Conservation (phyloP, 2,797 vertebrate genomes). For the Strix occidentalis region DNA sequence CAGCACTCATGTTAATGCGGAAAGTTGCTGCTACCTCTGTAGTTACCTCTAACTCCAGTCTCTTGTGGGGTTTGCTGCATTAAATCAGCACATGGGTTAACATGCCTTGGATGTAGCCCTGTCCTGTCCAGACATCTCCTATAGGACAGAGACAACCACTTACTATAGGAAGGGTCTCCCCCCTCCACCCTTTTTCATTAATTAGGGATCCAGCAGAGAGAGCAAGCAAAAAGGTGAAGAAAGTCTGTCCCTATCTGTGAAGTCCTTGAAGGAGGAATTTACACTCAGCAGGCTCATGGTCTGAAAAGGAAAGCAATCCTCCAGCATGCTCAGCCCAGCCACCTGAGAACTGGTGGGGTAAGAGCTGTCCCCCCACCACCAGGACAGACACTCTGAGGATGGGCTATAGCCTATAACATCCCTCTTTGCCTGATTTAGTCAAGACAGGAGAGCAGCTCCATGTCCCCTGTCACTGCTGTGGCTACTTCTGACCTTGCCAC, state of each 20-base stretch:
- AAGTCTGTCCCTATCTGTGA: background rate
- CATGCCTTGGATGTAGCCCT: background rate
- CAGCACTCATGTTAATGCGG: background rate
- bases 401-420: background rate
- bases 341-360: background rate
- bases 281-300: background rate
- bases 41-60: background rate
- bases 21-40: background rate
- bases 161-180: background rate
- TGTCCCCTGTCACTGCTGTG: background rate
- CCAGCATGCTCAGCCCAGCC: background rate
- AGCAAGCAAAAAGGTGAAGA: background rate
- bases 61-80: background rate
- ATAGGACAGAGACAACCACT: background rate
- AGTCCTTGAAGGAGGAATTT: background rate
- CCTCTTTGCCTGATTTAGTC: background rate
- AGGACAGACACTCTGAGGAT: background rate
- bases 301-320: background rate
- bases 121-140: background rate
- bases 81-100: background rate
- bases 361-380: background rate
- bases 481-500: background rate
- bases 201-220: background rate
- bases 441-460: rapidly evolving
- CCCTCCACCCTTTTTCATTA: background rate